Percentiles rank a stretch among this genome's conserved stretches.
Evolutionary conservation across 2,888 invertebrate species (phyloP).

Genomic region (Brachyptera risi): DNA sequence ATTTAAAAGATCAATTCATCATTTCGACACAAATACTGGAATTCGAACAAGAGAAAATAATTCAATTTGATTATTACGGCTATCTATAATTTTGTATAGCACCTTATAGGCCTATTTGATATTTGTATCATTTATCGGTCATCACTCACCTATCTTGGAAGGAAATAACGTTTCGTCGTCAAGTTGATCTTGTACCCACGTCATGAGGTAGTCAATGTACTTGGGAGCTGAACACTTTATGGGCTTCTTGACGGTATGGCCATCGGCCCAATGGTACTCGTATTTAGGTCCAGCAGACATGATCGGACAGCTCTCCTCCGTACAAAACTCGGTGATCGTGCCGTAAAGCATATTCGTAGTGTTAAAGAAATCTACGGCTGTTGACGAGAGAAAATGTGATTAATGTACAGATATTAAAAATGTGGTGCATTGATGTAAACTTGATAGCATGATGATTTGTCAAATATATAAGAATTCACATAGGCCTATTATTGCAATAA

Average conservation of each 20-base stretch:
- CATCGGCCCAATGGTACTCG: slow-evolving; percentile 99
- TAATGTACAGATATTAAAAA: too few species aligned
- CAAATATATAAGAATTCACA: too few species aligned
- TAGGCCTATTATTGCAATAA: too few species aligned
- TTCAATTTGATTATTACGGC: too few species aligned
- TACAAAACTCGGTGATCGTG: slow-evolving; percentile 99
- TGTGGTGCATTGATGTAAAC: too few species aligned
- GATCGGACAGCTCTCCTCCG: slow-evolving; percentile 93
- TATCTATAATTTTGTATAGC: not conserved
- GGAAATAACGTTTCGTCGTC: slow-evolving; percentile 98
- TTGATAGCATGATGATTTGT: too few species aligned
- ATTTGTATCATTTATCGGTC: not conserved
- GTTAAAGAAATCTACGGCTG: slow-evolving; percentile 99
- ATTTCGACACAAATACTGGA: too few species aligned
- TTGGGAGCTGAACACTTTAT: slow-evolving; percentile 99
- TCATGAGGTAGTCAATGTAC: slow-evolving; percentile 99
- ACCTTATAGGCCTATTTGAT: not conserved
- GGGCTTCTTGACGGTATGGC: slow-evolving; percentile 95
- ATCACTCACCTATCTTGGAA: slow-evolving; percentile 86
- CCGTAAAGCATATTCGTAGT: slow-evolving; percentile 99
- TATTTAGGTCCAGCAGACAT: slow-evolving; percentile 99
- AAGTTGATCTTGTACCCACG: slow-evolving; percentile 98
- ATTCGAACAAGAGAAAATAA: too few species aligned
- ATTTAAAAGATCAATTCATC: too few species aligned
- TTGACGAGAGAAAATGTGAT: not conserved